Evolutionary conservation across 2,888 invertebrate species (phyloP).

Genomic region (Eristalis pertinax): DNA sequence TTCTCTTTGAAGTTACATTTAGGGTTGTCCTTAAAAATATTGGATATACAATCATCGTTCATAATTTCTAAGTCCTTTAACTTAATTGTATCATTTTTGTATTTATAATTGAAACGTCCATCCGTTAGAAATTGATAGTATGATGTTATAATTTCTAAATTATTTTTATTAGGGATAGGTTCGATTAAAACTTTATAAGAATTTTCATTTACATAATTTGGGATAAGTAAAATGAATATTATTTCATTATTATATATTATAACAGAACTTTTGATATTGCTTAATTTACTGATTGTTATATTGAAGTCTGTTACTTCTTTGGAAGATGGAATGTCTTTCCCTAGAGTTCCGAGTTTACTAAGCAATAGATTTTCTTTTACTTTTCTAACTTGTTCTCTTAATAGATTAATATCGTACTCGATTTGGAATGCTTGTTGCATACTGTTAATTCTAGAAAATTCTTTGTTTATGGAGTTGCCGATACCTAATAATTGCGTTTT

Average conservation of each 20-base stretch:
- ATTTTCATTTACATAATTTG: conserved; percentile 34
- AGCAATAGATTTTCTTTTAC: conserved; percentile 36
- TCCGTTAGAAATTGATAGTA: conserved; percentile 7
- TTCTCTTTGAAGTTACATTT: too few species aligned
- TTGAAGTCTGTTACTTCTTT: conserved; percentile 36
- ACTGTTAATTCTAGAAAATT: too few species aligned
- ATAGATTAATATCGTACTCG: conserved; percentile 2
- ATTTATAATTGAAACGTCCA: background rate
- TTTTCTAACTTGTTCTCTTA: conserved; percentile 31
- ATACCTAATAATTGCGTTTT: conserved; percentile 10
- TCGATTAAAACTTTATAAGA: conserved; percentile 36
- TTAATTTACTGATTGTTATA: conserved; percentile 28
- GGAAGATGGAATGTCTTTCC: conserved; percentile 18
- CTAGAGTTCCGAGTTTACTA: conserved; percentile 31
- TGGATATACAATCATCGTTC: too few species aligned
- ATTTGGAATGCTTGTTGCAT: too few species aligned
- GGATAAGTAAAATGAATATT: conserved; percentile 46
- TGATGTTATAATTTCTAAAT: conserved; percentile 10
- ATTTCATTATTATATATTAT: conserved; percentile 38
- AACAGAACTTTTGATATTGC: conserved; percentile 41
- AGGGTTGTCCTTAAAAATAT: too few species aligned
- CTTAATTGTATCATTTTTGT: too few species aligned
- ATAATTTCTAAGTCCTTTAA: too few species aligned
- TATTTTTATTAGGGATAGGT: conserved; percentile 43
- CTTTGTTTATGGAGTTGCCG: too few species aligned